Evolutionary conservation across 2,113 vertebrate genomes (phyloP).

Genomic region (Nothocercus nigrocapillus): DNA sequence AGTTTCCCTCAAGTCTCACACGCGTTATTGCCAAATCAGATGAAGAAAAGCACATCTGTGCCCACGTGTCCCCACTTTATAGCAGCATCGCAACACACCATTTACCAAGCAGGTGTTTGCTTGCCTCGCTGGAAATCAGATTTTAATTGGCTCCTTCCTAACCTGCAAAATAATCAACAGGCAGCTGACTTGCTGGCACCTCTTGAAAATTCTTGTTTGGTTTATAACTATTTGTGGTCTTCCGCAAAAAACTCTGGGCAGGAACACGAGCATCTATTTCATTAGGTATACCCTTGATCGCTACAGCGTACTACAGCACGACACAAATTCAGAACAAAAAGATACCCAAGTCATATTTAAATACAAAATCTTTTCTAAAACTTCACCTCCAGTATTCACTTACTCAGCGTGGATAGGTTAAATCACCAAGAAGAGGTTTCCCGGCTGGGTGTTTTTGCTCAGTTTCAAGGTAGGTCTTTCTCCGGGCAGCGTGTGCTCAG

Average conservation of each 20-base stretch:
- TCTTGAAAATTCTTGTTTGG: neutral
- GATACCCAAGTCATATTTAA: neutral
- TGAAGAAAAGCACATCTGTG: constrained; percentile 62
- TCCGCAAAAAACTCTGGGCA: neutral
- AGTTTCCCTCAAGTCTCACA: constrained; percentile 17
- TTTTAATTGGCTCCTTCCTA: constrained; percentile 24
- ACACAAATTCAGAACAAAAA: neutral
- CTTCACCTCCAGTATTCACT: neutral
- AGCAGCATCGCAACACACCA: neutral
- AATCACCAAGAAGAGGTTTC: neutral
- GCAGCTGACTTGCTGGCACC: neutral
- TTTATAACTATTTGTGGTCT: neutral
- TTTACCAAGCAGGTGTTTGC: constrained; percentile 57
- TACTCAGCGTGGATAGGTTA: neutral
- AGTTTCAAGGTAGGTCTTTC: neutral
- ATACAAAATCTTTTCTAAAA: neutral
- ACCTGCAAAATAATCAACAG: neutral
- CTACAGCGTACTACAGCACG: neutral
- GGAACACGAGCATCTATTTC: neutral
- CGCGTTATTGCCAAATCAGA: constrained; percentile 37
- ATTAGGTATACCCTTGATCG: neutral
- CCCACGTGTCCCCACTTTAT: neutral
- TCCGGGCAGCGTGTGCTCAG: neutral
- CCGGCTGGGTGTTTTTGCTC: neutral
- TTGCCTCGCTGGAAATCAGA: neutral